phyloP scores from a whole-genome alignment of 2,113 vertebrate genomes.

The Sprattus sprattus region DNA sequence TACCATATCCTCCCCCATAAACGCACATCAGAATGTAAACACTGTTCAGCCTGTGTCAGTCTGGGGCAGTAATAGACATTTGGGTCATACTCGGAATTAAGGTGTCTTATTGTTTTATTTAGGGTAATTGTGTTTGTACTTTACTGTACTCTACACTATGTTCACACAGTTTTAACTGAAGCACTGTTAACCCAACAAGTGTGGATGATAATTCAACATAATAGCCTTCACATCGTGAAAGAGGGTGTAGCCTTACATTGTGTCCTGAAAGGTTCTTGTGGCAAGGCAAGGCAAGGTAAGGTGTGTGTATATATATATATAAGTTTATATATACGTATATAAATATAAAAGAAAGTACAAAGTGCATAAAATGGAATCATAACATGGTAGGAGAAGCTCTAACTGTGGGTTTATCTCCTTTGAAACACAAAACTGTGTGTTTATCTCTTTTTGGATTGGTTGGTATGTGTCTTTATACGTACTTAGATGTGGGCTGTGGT shows the following conservation, averaged over 20 bases:
- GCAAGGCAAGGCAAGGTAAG: too few species aligned
- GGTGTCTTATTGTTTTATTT: neutral
- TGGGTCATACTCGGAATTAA: neutral
- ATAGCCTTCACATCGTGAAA: neutral
- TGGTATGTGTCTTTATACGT: too few species aligned
- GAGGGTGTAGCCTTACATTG: neutral
- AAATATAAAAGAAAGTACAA: too few species aligned
- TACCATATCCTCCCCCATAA: neutral
- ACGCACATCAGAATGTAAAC: neutral
- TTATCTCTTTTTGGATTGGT: too few species aligned
- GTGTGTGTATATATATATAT: too few species aligned
- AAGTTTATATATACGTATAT: too few species aligned
- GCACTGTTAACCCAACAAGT: neutral
- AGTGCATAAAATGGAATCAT: too few species aligned
- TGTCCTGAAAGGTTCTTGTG: neutral
- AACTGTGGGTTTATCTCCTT: too few species aligned
- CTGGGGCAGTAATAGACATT: neutral
- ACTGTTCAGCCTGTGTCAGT: neutral
- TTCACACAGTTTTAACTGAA: neutral
- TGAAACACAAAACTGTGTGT: too few species aligned
- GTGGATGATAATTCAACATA: slow-evolving; percentile 1
- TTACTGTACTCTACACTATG: neutral
- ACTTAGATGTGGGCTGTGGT: too few species aligned
- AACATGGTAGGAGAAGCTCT: too few species aligned
- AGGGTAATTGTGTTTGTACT: neutral